These are phyloP conservation scores for Heliornis fulica DNA, from an alignment of 2,113 vertebrate genomes.

Conservation along the genomic window DNA sequence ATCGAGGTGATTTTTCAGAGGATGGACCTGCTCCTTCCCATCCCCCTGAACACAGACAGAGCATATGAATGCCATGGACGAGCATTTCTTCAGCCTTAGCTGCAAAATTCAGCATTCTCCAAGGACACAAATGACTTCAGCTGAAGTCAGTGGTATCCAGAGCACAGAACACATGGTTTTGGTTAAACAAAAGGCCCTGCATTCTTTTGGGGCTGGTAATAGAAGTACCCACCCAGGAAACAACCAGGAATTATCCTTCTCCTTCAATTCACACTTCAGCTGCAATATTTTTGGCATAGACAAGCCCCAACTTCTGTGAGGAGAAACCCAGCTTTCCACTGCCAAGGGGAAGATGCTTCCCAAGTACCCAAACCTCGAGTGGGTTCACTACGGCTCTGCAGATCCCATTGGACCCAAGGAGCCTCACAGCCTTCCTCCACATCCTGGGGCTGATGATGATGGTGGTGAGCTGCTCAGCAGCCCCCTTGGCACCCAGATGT, in stretches of 20 bases:
- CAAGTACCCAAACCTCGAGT: rapidly evolving
- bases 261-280: background rate
- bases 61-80: too few species aligned
- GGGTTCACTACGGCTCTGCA: rapidly evolving
- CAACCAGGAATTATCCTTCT: background rate
- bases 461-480: background rate
- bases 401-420: rapidly evolving
- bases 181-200: background rate
- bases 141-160: background rate
- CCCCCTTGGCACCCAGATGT: rapidly evolving
- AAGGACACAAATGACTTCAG: background rate
- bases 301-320: background rate
- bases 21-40: rapidly evolving
- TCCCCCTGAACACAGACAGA: background rate
- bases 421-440: background rate
- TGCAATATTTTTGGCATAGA: background rate
- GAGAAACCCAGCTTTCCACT: rapidly evolving
- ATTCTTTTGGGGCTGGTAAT: conserved; percentile 29
- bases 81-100: background rate
- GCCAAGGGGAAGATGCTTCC: background rate
- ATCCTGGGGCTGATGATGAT: rapidly evolving
- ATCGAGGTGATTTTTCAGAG: background rate
- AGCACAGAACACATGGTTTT: background rate
- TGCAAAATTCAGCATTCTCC: background rate
- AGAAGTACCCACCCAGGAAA: conserved; percentile 10